These are phyloP conservation scores for Cisticola juncidis DNA, from an alignment of 2,113 vertebrate species.

Conservation along the genomic window DNA sequence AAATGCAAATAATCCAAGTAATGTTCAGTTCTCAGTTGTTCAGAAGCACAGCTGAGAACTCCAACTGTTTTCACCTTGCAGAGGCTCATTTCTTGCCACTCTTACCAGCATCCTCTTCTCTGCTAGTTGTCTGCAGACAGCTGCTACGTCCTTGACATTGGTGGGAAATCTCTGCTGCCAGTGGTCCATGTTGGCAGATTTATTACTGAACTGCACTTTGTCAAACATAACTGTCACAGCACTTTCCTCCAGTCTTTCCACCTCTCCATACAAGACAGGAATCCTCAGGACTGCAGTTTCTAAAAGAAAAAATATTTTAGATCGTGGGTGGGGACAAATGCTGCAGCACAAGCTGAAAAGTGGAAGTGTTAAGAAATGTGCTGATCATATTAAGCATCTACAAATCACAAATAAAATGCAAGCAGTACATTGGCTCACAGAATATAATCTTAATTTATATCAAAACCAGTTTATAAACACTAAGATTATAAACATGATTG, in stretches of 20 bases:
- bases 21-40: neutral
- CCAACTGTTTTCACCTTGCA: neutral
- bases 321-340: neutral
- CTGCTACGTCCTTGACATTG: slow-evolving; percentile 85
- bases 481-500: neutral
- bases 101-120: slow-evolving; percentile 87
- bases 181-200: slow-evolving; percentile 89
- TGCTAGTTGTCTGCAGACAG: slow-evolving; percentile 86
- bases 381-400: neutral
- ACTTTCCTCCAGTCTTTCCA: slow-evolving; percentile 89
- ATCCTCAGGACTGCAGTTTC: slow-evolving; percentile 89
- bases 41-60: neutral
- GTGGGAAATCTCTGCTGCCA: slow-evolving; percentile 92
- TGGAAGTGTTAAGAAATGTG: neutral
- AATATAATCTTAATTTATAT: neutral
- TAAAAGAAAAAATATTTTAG: slow-evolving; percentile 30
- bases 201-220: slow-evolving; percentile 85
- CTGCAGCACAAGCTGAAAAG: neutral
- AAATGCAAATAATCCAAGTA: neutral
- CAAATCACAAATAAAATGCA: neutral
- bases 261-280: slow-evolving; percentile 90
- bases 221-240: slow-evolving; percentile 90
- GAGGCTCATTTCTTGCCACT: neutral
- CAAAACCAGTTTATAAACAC: neutral
- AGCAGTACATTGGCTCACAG: neutral